A percentile compares a stretch with the other conserved stretches of the same genome.
Conservation (phyloP, 53 echinoderm and acorn worm genomes). For the Crossaster papposus region DNA sequence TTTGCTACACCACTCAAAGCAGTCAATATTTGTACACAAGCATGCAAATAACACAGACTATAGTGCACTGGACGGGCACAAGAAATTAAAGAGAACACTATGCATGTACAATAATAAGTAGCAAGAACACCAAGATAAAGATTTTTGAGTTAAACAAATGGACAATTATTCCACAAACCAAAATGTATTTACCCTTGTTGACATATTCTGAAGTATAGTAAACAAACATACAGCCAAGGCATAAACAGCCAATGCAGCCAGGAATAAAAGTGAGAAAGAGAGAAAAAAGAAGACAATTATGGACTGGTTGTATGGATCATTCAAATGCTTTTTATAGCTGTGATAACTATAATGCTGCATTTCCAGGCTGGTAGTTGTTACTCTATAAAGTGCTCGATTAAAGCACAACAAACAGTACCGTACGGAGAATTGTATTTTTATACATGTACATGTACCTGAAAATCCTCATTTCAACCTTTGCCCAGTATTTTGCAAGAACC, state of each 20-base stretch:
- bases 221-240: constrained; percentile 26
- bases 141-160: neutral
- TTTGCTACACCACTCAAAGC: too few species aligned
- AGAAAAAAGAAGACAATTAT: neutral
- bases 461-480: too few species aligned
- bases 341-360: neutral
- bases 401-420: too few species aligned
- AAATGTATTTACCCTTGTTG: constrained; percentile 72
- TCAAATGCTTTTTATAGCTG: neutral
- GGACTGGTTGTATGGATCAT: neutral
- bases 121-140: neutral
- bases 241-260: constrained; percentile 30
- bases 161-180: neutral
- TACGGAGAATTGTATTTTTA: too few species aligned
- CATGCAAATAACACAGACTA: too few species aligned
- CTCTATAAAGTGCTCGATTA: too few species aligned
- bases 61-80: neutral
- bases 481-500: too few species aligned
- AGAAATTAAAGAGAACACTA: too few species aligned
- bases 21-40: too few species aligned
- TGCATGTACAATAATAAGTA: too few species aligned
- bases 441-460: too few species aligned
- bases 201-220: constrained; percentile 71
- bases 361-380: neutral
- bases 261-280: constrained; percentile 18